Evolutionary conservation across 2,113 vertebrate genomes (phyloP), one percentile per base, ranked within the genome.

Genomic region (Lophius piscatorius): DNA sequence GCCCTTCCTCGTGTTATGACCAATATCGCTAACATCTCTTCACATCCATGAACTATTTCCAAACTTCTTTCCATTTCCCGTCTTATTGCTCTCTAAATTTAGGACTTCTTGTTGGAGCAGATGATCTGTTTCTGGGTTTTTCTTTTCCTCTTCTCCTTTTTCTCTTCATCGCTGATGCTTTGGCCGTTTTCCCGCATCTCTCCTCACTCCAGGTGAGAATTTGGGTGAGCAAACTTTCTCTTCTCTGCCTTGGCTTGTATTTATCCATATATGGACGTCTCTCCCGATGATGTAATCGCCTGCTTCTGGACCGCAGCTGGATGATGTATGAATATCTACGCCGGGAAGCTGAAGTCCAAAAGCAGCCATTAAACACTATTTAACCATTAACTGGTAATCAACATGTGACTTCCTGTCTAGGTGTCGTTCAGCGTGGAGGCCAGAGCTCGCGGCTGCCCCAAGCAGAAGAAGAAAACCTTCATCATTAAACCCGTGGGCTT

Each of bases 401-500:
- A 11, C 31, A 3, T 11, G 31, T 35, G 33, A 4, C 14, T 24
- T 49, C 24, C 28, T 24, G 0, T 29, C 2, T 49, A 99, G 97
- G 97, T 98, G 50, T 98, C 93, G 34, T 99, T 99, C 87, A 96
- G 91, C 22, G 94, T 98, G 0, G 95, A 97, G 76, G 94, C 94
- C 56, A 93, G 94, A 60, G 94, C 94, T 1, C 92, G 94, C 0
- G 95, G 95, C 4, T 99, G 97, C 51, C 97, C 96, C 0, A 82
- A 61, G 44, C 78, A 95, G 62, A 90, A 39, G 60, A 82, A 91
- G 66, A 97, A 94, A 68, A 94, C 93, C 22, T 99, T 99, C 71
- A 92, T 94, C 58, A 95, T 99, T 78, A 99, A 99, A 73, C 97
- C 97, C 0, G 93, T 98, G 78, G 96, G 95, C 72, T 98, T 99